Base-by-base conservation (phyloP, 2,888 invertebrate species). In the Euzetes globulus region DNA sequence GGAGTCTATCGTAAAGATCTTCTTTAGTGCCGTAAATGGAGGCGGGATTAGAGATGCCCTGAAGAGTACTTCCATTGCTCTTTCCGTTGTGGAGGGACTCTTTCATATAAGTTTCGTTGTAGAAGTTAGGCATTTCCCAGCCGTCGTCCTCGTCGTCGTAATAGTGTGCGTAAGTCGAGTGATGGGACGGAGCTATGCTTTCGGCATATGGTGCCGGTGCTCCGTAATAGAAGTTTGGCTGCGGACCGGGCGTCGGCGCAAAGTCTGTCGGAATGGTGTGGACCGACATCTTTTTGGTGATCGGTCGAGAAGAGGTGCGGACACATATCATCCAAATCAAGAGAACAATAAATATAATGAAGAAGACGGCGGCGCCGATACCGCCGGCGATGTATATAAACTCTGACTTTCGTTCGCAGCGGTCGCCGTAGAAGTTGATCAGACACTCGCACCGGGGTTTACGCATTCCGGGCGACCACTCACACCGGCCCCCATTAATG, bases 291-390 rank as follows among this genome's bases (percentile, higher is more conserved):
- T 94, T 94, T 87, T 93, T 93, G 80, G 93, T 92, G 27, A 72
- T 29, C 7, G 72, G 68, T 0, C 72, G 71, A 7, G 75, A 55
- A 27, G 71, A 55, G 1, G 77, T 76, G 89, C 91, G 90, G 76
- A 92, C 94, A 82, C 95, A 95, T 82, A 95, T 95, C 94, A 95
- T 95, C 94, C 94, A 95, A 79, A 95, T 92, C 73, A 95, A 88
- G 78, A 95, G 86, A 47, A 94, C 93, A 80, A 94, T 88, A 83
- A 95, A 89, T 81, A 95, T 94, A 79, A 94, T 90, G 81, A 95
- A 89, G 79, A 94, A 91, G 76, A 95, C 94, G n/a, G 92, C 91
- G 22, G 92, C 93, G 9, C 94, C 93, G 78, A 95, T 93, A 13
- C 94, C 94, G 65, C 94, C 94, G 72, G 93, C 94, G 77, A 94